These are phyloP conservation scores for Muschampia plurimacula DNA, from an alignment of 2,888 invertebrate genomes.

Conservation along the genomic window DNA sequence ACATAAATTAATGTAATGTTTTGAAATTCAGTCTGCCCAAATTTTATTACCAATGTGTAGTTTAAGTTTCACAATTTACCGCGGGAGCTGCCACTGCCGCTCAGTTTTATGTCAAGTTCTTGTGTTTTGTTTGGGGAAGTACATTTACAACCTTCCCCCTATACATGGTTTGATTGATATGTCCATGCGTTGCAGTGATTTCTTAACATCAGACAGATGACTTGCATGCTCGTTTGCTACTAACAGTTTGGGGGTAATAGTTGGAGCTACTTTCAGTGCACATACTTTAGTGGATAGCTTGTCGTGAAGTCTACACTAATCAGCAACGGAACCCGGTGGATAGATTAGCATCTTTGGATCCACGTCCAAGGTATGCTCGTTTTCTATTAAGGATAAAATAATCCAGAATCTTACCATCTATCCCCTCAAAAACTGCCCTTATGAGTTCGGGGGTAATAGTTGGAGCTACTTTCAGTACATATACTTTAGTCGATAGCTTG, in stretches of 20 bases:
- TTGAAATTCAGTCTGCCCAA: too few relatives aligned
- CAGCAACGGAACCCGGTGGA: constrained; percentile 70
- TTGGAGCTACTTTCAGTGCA: constrained; percentile 94
- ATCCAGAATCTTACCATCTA: constrained; percentile 75
- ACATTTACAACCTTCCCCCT: too few relatives aligned
- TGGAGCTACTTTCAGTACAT: constrained; percentile 94
- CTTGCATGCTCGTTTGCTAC: too few relatives aligned
- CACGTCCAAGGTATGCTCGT: constrained; percentile 90
- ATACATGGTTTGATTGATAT: too few relatives aligned
- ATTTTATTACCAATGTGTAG: too few relatives aligned
- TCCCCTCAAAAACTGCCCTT: constrained; percentile 89
- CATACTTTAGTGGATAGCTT: constrained; percentile 93
- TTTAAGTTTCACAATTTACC: too few relatives aligned
- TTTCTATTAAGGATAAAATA: neutral
- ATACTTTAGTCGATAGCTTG: constrained; percentile 92
- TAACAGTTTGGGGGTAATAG: constrained; percentile 91
- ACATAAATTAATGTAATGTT: too few relatives aligned
- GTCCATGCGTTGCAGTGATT: too few relatives aligned
- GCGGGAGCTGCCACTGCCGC: too few relatives aligned
- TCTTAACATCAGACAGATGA: too few relatives aligned
- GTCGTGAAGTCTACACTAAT: constrained; percentile 89
- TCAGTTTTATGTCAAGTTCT: too few relatives aligned
- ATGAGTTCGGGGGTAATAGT: constrained; percentile 94
- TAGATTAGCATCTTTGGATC: constrained; percentile 85
- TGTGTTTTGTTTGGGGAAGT: too few relatives aligned